A percentile compares a stretch with the other conserved stretches of the same genome.
Conservation (phyloP, 2,113 vertebrate species). For the Semnornis frantzii region DNA sequence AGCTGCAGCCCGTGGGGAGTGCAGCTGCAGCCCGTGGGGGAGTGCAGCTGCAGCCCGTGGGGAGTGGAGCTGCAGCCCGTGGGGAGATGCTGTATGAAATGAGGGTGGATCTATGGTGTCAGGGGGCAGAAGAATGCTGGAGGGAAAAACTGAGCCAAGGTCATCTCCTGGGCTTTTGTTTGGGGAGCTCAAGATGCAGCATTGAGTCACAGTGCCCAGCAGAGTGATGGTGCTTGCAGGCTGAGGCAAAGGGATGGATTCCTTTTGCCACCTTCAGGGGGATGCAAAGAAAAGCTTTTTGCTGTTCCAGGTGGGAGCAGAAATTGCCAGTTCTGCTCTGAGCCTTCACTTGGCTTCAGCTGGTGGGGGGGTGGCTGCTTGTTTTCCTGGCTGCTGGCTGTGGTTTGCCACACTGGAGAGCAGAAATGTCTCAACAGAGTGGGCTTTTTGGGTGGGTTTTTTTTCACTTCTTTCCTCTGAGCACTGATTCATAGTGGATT, state of each 20-base stretch:
- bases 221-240: neutral
- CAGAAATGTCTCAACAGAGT: neutral
- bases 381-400: neutral
- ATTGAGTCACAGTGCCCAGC: neutral
- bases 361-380: neutral
- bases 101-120: neutral
- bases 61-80: neutral
- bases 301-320: neutral
- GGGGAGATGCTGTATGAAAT: neutral
- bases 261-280: rapidly evolving
- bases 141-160: neutral
- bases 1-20: no score
- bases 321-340: neutral
- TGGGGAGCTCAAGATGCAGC: rapidly evolving
- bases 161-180: no score
- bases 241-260: neutral
- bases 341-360: rapidly evolving
- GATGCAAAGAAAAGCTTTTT: neutral
- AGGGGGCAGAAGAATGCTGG: neutral
- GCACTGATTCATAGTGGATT: neutral
- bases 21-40: no score
- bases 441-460: no score
- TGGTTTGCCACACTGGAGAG: neutral
- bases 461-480: neutral
- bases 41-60: no score